phyloP scores from a whole-genome alignment of 2,888 invertebrate genomes.

The Parnassius orleans region DNA sequence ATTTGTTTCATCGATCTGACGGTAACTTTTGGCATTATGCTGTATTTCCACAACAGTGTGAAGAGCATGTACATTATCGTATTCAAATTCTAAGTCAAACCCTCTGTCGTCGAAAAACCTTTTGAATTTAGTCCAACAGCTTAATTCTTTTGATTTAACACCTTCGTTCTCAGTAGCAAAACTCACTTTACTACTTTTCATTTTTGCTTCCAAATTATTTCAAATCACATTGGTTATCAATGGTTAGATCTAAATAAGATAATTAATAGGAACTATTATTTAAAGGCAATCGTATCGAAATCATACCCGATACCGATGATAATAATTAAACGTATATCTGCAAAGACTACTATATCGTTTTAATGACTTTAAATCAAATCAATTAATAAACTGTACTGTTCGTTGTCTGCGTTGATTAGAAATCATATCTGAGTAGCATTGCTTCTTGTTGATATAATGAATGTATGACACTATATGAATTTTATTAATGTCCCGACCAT shows the following conservation, averaged over 20 bases:
- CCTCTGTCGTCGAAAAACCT: constrained; percentile 69
- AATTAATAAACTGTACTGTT: constrained; percentile 18
- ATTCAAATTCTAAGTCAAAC: constrained; percentile 71
- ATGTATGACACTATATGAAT: too few species aligned
- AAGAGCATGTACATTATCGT: constrained; percentile 39
- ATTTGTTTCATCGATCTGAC: constrained; percentile 48
- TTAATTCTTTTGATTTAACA: constrained; percentile 36
- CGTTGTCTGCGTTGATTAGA: constrained; percentile 10
- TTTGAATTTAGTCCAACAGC: constrained; percentile 70
- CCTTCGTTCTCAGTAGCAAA: constrained; percentile 19
- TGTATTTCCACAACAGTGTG: constrained; percentile 45
- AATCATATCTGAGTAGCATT: constrained; percentile 6
- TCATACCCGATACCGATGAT: constrained; percentile 18
- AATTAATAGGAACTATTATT: constrained; percentile 14
- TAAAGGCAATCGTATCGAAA: constrained; percentile 14
- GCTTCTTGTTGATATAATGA: not conserved
- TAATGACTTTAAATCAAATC: constrained; percentile 13
- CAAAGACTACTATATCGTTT: constrained; percentile 22
- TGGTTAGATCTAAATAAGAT: constrained; percentile 26
- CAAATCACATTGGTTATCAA: constrained; percentile 13
- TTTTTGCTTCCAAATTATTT: constrained; percentile 26
- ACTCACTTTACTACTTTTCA: constrained; percentile 24
- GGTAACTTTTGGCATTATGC: constrained; percentile 49
- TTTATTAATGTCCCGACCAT: too few species aligned
- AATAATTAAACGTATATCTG: constrained; percentile 13